Base-by-base conservation (phyloP, 2,888 invertebrate species). In the Sycophila texana region DNA sequence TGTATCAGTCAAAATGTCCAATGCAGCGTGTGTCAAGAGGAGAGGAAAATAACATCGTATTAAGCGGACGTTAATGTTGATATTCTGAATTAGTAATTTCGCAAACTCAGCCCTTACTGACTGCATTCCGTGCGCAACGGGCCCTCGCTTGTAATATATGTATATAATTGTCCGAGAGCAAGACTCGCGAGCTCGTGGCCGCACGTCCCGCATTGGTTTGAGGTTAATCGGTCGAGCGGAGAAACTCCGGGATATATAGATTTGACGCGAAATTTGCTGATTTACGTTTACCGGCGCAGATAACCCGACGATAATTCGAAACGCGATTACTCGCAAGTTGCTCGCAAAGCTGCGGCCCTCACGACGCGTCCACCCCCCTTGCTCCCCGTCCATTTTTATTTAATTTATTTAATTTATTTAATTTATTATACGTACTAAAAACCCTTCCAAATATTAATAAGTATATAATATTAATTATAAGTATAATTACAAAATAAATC, bases 301-400 rank as follows among this genome's bases (percentile, higher is more conserved):
- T 70, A 66, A 58, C 82, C 63, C 55, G 70, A 67, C 63, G 68
- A 82, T 79, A 78, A 80, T 80, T 71, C 60, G 66, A 57, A 77
- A 60, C 39, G 53, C 55, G 60, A 77, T 78, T 74, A 78, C 74
- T 74, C 60, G 77, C 77, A 39, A 39, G 39, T 39, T 39, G 39
- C 39, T 39, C 3, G 39, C 39, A 7, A 4, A 2, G 4, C 39
- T 4, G 5, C 39, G 39, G 0, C 39, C 5, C 3, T 2, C 1
- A 22, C 16, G 22, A n/a, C n/a, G n/a, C n/a, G n/a, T n/a, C n/a
- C n/a, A n/a, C n/a, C n/a, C n/a, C n/a, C n/a, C n/a, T n/a, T n/a
- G n/a, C n/a, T 4, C 51, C 14, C 12, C 47, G 7, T 1, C n/a
- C 51, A 67, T 67, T n/a, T n/a, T n/a, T n/a, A n/a, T n/a, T n/a